Base-by-base conservation (phyloP, 2,113 vertebrate species). In the Ciconia stormi region DNA sequence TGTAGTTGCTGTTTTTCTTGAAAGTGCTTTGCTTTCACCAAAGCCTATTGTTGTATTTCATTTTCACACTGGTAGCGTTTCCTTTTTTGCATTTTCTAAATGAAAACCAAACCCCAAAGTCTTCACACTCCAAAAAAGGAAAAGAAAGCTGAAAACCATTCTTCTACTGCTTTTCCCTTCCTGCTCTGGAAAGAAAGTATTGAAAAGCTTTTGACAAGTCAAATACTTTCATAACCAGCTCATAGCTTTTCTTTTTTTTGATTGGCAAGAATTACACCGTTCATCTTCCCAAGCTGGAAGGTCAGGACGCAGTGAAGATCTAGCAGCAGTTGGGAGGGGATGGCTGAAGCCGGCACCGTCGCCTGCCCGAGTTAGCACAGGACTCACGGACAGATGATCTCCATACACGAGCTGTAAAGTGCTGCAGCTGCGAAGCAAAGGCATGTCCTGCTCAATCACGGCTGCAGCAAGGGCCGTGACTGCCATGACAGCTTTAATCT, bases 71-170 rank as follows among this genome's bases (percentile, higher is more conserved):
- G 52, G 6, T 21, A 15, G 7, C 18, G 70, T 74, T 92, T 95
- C 53, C 50, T 34, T 90, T 78, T 62, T 44, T 55, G 53, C 10
- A 3, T 79, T 93, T 88, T 42, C 79, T 72, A 73, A 91, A 89
- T 84, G 80, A 84, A 93, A 96, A 89, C 9, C 63, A 93, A 93
- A 81, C 26, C 29, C 47, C 72, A 4, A 42, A 61, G 29, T 81
- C 92, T 92, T 61, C 86, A 74, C 55, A 78, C 36, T 61, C 69
- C 67, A 72, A 89, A 80, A 96, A 90, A 74, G 19, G 65, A 38
- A 55, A 87, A 90, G 32, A 36, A 90, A 84, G 56, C 52, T 42
- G 72, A 78, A 89, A 95, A 52, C 6, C 11, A 16, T 53, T 79
- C 16, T 66, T 46, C 26, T 66, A 9, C 55, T 96, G 32, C 50